Evolutionary conservation across 2,888 invertebrate species (phyloP).

Genomic region (Drosophila picticornis): DNA sequence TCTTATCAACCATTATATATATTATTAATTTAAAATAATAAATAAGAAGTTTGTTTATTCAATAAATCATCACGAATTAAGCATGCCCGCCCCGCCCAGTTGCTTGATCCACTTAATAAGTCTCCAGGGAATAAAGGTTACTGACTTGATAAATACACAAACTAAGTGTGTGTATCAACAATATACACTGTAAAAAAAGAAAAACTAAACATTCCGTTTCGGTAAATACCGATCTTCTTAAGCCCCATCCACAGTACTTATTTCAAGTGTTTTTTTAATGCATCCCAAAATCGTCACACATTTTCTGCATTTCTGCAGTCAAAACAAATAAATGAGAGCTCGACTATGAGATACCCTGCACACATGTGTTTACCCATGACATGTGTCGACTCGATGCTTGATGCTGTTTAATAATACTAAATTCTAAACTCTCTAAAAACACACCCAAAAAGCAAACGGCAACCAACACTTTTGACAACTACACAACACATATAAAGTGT

Average conservation of each 20-base stretch:
- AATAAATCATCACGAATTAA: neutral
- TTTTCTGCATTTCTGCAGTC: neutral
- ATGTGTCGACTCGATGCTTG: neutral
- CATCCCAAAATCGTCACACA: neutral
- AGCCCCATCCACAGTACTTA: neutral
- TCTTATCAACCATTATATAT: neutral
- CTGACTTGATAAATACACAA: neutral
- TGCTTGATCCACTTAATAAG: neutral
- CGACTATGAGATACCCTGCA: neutral
- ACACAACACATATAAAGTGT: neutral
- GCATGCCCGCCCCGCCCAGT: too few relatives aligned
- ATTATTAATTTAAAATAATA: neutral
- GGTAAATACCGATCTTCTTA: neutral
- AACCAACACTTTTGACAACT: neutral
- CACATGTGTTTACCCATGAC: neutral
- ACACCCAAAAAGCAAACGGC: too few relatives aligned
- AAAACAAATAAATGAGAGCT: neutral
- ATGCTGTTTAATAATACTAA: neutral
- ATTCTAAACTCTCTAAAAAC: neutral
- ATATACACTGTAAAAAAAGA: neutral
- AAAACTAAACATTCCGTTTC: neutral
- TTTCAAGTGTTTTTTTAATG: neutral
- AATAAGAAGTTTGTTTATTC: neutral
- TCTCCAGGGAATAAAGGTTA: neutral
- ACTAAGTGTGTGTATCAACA: neutral